Evolutionary conservation across 2,888 invertebrate species (phyloP).

Genomic region (Reticulitermes lucifugus): DNA sequence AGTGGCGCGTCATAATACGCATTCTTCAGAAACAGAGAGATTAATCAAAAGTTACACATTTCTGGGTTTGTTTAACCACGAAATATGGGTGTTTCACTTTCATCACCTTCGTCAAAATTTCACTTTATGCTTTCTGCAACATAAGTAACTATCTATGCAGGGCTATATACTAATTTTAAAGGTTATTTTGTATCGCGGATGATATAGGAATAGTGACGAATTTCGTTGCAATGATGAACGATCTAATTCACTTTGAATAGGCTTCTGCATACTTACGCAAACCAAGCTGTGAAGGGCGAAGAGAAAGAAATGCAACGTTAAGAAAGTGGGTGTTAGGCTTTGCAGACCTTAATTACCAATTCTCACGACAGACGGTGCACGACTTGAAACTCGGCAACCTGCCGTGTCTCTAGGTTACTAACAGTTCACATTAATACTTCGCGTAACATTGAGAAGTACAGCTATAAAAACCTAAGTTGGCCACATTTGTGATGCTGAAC

Average conservation of each 20-base stretch:
- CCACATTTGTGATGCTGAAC: too few relatives aligned
- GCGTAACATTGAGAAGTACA: not conserved
- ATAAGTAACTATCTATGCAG: too few relatives aligned
- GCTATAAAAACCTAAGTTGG: too few relatives aligned
- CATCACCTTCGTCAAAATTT: too few relatives aligned
- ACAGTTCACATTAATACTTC: not conserved
- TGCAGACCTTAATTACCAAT: slow-evolving; percentile 1
- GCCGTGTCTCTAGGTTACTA: not conserved
- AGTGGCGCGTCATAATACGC: not conserved
- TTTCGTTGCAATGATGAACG: too few relatives aligned
- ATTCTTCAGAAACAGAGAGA: not conserved
- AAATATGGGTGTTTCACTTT: not conserved
- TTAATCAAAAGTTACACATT: slow-evolving; percentile 1
- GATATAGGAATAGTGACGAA: too few relatives aligned
- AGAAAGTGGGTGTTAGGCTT: not conserved
- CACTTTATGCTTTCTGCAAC: too few relatives aligned
- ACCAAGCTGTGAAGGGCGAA: not conserved
- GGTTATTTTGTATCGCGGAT: too few relatives aligned
- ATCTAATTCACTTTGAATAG: not conserved
- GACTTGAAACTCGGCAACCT: not conserved
- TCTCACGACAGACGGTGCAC: slow-evolving; percentile 4
- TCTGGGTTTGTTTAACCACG: not conserved
- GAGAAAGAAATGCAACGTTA: not conserved
- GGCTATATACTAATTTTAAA: too few relatives aligned
- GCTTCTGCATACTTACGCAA: not conserved